Conservation (phyloP, 2,797 vertebrate genomes). For the Trachops cirrhosus region DNA sequence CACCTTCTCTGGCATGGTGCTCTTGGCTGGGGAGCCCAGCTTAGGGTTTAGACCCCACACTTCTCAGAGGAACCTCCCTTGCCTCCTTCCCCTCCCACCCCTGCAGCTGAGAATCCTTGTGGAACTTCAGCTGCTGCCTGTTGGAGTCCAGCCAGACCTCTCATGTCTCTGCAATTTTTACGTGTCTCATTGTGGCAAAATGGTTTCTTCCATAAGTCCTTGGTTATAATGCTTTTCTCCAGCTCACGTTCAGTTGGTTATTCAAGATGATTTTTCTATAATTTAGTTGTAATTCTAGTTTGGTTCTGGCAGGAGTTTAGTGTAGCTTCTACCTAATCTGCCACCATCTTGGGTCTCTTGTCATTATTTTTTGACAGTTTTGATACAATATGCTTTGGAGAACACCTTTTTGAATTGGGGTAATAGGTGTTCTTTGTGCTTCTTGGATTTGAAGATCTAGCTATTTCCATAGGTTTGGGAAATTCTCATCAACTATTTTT, state of each 20-base stretch:
- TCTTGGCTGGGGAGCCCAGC: no score
- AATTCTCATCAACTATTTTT: background rate
- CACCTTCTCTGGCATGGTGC: no score
- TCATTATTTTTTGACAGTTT: background rate
- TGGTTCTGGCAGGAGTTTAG: background rate
- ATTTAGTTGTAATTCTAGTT: background rate
- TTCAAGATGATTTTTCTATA: background rate
- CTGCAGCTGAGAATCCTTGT: no score
- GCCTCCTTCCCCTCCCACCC: no score
- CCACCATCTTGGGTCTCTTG: background rate
- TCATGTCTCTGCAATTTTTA: background rate
- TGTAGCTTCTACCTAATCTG: background rate
- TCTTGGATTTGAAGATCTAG: background rate
- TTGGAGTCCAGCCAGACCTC: background rate
- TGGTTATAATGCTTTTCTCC: background rate
- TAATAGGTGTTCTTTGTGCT: background rate
- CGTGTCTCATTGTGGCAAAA: background rate
- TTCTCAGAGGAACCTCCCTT: no score
- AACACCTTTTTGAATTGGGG: background rate
- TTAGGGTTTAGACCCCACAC: no score
- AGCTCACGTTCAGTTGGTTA: background rate
- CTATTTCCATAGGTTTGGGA: background rate
- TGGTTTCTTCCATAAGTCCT: background rate
- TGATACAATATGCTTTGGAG: background rate
- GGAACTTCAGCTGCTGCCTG: background rate